Evolutionary conservation across 2,888 invertebrate species (phyloP), one percentile per base, ranked within the genome.

Genomic region (Drosophila fungiperda): DNA sequence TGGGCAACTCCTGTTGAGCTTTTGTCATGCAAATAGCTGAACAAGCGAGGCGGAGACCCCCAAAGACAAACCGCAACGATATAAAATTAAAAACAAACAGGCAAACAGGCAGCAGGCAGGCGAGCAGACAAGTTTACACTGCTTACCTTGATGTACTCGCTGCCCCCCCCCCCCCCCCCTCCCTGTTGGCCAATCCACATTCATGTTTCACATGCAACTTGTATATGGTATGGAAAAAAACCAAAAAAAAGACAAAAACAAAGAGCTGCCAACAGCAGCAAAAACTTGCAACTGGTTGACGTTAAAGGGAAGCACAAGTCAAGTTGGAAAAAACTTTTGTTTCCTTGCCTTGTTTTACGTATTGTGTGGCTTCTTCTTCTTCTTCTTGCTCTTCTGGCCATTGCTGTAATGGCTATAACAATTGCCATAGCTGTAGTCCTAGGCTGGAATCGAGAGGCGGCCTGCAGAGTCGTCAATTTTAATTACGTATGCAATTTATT

Each of bases 401-500:
- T 69, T 76, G 61, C 57, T 84, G 72, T 82, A 85, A 85, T 84
- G 87, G 89, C 74, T 72, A 70, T 57, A 68, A 81, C 82, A 82
- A 83, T 83, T 82, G 78, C 73, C 61, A 38, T 48, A 65, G 66
- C 45, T 45, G 60, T 54, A 23, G 26, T 40, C 57, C 54, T 50
- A 63, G 49, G 26, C 36, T 42, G 33, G 68, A 65, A 40, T 29
- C 64, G 59, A 55, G 71, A 54, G 35, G 26, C 15, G 78, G 62
- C 69, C 78, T 82, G 82, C 87, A 73, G 68, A 82, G 83, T 90
- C 89, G 87, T 90, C 90, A 89, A 87, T 90, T 87, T 90, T 87
- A 87, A 87, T 87, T 87, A 90, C 90, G 90, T 90, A 87, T 88
- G 87, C 87, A 89, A 89, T 87, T 87, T 87, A 87, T 89, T 87